These are phyloP conservation scores for Allacma fusca DNA, from an alignment of 2,888 invertebrate genomes.

Conservation along the genomic window DNA sequence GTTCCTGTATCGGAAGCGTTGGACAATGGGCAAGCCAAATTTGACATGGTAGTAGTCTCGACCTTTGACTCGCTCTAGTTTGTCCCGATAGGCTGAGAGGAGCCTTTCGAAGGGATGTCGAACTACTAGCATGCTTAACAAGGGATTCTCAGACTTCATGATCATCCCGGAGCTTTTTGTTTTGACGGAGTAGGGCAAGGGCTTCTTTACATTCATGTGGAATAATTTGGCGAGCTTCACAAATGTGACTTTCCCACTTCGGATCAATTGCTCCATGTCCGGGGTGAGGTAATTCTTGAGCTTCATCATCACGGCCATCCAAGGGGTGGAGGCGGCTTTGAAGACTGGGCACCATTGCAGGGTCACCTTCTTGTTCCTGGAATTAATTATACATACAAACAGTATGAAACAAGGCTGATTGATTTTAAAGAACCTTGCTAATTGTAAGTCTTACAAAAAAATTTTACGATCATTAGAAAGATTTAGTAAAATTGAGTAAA, in stretches of 20 bases:
- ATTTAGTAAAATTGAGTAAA: too few relatives aligned
- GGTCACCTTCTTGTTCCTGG: conserved; percentile 32
- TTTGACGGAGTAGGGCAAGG: neutral
- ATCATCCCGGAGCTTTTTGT: neutral
- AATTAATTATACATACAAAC: too few relatives aligned
- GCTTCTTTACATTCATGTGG: conserved; percentile 43
- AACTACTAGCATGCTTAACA: conserved; percentile 52
- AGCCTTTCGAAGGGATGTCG: conserved; percentile 59
- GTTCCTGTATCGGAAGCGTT: conserved; percentile 40
- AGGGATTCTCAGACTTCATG: neutral
- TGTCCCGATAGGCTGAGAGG: conserved; percentile 57
- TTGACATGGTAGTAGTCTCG: conserved; percentile 53
- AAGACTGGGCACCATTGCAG: conserved; percentile 59
- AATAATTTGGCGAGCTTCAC: conserved; percentile 51
- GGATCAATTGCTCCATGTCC: conserved; percentile 52
- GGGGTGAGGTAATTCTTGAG: conserved; percentile 48
- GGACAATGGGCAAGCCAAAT: conserved; percentile 50
- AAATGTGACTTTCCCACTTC: conserved; percentile 52
- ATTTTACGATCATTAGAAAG: too few relatives aligned
- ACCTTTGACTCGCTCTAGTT: conserved; percentile 56
- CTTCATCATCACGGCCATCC: conserved; percentile 56
- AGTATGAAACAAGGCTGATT: too few relatives aligned
- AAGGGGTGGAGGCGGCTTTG: conserved; percentile 58
- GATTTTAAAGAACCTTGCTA: too few relatives aligned
- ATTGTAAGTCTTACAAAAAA: too few relatives aligned